Evolutionary conservation across 64 coral and sea anemone species (phyloP), one percentile per base, ranked within the genome.

Genomic region (Trachythela sp.): DNA sequence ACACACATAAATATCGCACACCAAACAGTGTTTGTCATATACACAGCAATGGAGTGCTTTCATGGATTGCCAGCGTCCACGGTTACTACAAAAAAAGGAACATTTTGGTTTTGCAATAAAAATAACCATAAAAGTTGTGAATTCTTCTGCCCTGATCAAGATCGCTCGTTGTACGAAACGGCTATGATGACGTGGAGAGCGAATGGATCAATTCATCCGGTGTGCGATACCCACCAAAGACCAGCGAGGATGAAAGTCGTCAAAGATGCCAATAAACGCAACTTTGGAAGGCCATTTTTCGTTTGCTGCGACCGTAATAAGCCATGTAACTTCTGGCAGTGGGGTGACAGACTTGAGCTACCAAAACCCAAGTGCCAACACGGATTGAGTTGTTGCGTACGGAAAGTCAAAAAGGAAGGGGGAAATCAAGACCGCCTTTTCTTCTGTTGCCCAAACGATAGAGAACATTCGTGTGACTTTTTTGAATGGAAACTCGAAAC

Each of bases 31-130:
- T 6, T 45, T 45, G 54, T 4, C 54, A 4, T 4, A n/a, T 9
- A 59, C 24, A n/a, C 24, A 59, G 71, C 71, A 34, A 77, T 77
- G 71, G 71, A 77, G 71, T 77, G 71, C 71, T 77, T 77, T 17
- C 71, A 77, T 38, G 71, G 71, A 77, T 6, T 8, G 20, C 71
- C 27, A 37, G 37, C 33, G 15, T 9, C 14, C 2, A 4, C 13
- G 8, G 20, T 80, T 22, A 3, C 33, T 30, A 77, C 71, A 35
- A 38, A 77, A 18, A 77, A 38, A n/a, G 59, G 59, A 45, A 45
- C 11, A 11, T 45, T 45, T 45, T 45, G 42, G 42, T 4, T 45
- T 45, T 77, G 71, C 71, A 27, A 77, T 17, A 27, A 77, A 2
- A 77, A 77, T 2, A 77, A 77, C 31, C 24, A 5, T 13, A 77